Evolutionary conservation across 2,113 vertebrate species (phyloP), one percentile per base, ranked within the genome.

Genomic region (Psittacus erithacus): DNA sequence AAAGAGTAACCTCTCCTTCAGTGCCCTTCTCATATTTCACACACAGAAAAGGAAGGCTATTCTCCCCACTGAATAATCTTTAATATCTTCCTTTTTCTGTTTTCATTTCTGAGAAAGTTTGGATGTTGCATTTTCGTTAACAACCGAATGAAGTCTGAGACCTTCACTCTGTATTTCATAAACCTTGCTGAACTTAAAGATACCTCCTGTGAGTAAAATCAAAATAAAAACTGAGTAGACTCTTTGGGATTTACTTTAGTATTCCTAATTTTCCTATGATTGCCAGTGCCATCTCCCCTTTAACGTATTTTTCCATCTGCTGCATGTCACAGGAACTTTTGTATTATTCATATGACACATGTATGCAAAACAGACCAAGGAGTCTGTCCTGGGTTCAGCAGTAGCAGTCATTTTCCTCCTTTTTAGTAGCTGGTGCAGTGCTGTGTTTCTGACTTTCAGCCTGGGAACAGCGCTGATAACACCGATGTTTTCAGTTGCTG

Each of bases 21-120:
- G 17, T 73, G 41, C 31, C 31, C n/a, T 59, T 85, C 57, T 88
- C n/a, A 4, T 39, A 24, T n/a, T 79, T 83, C 50, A 24, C 23
- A 53, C 16, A 31, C 13, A 74, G 47, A 88, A 27, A 10, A 74
- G 38, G 44, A 86, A 82, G 31, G 16, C 24, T 65, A 1, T 82
- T 82, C 18, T 86, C 39, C 41, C 31, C 59, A 39, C 8, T 76
- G 27, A 80, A 47, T 64, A 80, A 73, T 47, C 9, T 86, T 90
- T 67, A 78, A 59, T 75, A 18, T 31, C 38, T 81, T 82, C 44
- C 7, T 67, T 73, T 74, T 86, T 62, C 64, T 86, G 63, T 28
- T 93, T 89, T 84, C 39, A 65, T 88, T 94, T 74, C 68, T 81
- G 28, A 88, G 41, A 55, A 91, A 86, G 27, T 76, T 80, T 86